A percentile compares a stretch with the other conserved stretches of the same genome.
Conservation (phyloP, 2,113 vertebrate species). For the Pterocles gutturalis region DNA sequence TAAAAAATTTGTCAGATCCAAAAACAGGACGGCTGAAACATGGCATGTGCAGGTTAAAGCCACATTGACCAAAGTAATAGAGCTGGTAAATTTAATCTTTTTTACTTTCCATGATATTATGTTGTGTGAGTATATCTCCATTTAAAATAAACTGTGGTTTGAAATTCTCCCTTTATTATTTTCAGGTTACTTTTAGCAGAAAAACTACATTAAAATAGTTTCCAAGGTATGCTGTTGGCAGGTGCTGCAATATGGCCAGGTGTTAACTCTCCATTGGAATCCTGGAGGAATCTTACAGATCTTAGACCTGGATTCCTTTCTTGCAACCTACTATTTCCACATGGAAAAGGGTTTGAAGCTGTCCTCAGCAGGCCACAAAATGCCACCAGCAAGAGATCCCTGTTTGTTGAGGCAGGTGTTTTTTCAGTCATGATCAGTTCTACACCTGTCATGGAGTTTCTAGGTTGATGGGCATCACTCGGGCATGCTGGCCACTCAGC, state of each 20-base stretch:
- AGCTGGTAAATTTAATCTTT: background rate
- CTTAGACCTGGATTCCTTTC: background rate
- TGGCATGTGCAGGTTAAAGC: background rate
- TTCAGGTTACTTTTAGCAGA: background rate
- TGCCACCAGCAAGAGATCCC: background rate
- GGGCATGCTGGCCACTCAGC: background rate
- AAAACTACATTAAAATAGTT: background rate
- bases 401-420: background rate
- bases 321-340: background rate
- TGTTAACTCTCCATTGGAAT: background rate
- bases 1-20: background rate
- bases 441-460: background rate
- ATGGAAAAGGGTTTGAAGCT: background rate
- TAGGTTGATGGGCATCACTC: background rate
- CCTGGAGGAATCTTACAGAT: background rate
- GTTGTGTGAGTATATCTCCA: background rate
- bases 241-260: background rate
- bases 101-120: background rate
- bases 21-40: background rate
- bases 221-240: background rate
- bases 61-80: background rate
- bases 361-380: background rate
- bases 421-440: background rate
- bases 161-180: background rate
- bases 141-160: background rate